Evolutionary conservation across 2,888 invertebrate species (phyloP), one percentile per base, ranked within the genome.

Genomic region (Ctena decussata): DNA sequence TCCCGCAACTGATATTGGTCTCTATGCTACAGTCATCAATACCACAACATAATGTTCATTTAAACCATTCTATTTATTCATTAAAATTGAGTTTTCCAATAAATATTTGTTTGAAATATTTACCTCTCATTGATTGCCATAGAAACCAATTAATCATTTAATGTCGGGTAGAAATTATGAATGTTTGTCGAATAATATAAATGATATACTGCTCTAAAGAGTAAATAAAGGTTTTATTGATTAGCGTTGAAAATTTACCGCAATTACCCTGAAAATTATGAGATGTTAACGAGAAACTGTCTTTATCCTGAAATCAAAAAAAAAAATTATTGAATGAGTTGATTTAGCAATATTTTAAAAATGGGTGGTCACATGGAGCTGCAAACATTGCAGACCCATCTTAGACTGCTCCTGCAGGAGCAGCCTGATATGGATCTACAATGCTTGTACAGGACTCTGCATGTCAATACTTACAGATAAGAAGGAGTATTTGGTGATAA

Each of bases 61-160:
- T 65, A 65, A 65, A 65, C 35, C 21, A 35, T 65, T 65, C 32
- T 65, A 35, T 65, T 65, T 65, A 65, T 65, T 65, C 65, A 65
- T 65, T 65, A 65, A 65, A 65, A 35, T 65, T 35, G 18, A 35
- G 35, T 35, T 65, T 65, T 35, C 65, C 65, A 65, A 65, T 65
- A 65, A 65, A 35, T 65, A 65, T 65, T 65, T 27, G 65, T 65
- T 35, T 1, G 65, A 32, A 65, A 30, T 65, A 65, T 65, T 65
- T 65, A 65, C 65, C 35, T 32, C 8, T 32, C 65, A 65, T 65
- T 65, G 65, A 65, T 65, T 65, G 35, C 65, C 65, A 65, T 65
- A 65, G 65, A 32, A 65, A 65, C 65, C 32, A 65, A 65, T 65
- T 65, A 65, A 65, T 65, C 32, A 35, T 65, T 35, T 18, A 65